phyloP scores from a whole-genome alignment of 2,113 vertebrate species.

The Pluvianellus socialis region DNA sequence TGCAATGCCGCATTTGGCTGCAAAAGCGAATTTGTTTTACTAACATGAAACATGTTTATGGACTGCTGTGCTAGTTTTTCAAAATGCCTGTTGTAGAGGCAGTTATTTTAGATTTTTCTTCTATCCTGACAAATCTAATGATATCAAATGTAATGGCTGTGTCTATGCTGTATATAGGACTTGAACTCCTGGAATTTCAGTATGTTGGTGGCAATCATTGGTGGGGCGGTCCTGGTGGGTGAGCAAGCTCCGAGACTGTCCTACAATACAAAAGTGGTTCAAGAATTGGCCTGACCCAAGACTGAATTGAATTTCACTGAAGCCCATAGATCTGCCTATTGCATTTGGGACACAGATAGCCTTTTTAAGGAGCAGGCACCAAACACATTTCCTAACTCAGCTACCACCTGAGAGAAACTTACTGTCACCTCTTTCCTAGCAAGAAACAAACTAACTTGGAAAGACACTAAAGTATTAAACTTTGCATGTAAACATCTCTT shows the following conservation, averaged over 20 bases:
- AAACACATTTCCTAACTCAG: neutral
- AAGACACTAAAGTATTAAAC: neutral
- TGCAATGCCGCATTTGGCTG: neutral
- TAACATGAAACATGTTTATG: constrained; percentile 2
- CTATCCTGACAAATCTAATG: neutral
- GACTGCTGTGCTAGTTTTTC: neutral
- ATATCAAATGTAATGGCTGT: neutral
- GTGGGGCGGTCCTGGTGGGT: neutral
- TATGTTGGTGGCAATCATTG: neutral
- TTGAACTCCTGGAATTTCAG: neutral
- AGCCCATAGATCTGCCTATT: neutral
- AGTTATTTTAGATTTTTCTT: neutral
- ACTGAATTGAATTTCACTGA: neutral
- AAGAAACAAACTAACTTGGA: neutral
- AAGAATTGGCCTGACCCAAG: neutral
- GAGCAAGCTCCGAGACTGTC: neutral
- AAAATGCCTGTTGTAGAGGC: neutral
- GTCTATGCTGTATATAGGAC: too few relatives aligned
- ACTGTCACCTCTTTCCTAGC: neutral
- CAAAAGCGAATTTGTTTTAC: constrained; percentile 34
- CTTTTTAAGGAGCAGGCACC: neutral
- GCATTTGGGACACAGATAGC: neutral
- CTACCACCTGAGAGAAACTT: neutral
- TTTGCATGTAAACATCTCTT: neutral
- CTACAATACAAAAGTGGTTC: neutral